Conservation (phyloP, 1,140 invertebrate genomes). For the Brevipalpus yothersi region DNA sequence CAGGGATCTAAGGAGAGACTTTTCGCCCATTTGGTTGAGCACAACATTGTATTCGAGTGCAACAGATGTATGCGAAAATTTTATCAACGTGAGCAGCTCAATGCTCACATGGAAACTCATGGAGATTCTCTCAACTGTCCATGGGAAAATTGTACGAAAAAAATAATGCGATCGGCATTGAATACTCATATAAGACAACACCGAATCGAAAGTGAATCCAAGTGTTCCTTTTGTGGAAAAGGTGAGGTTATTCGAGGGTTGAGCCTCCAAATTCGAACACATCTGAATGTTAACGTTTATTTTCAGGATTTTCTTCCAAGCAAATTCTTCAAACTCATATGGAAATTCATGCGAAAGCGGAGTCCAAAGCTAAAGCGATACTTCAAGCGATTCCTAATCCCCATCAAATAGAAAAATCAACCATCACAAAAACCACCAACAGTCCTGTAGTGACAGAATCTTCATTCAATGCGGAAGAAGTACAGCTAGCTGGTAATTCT, state of each 20-base stretch:
- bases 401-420: background rate
- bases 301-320: constrained; percentile 12
- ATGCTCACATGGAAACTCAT: constrained; percentile 16
- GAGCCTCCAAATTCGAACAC: background rate
- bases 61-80: constrained; percentile 15
- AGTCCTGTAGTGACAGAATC: background rate
- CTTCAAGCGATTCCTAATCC: background rate
- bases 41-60: constrained; percentile 16
- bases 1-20: constrained; percentile 4
- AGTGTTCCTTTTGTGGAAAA: constrained; percentile 14
- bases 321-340: constrained; percentile 12
- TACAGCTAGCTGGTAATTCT: background rate
- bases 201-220: constrained; percentile 14
- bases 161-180: constrained; percentile 14
- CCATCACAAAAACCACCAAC: background rate
- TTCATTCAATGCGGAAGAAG: background rate
- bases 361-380: constrained; percentile 2
- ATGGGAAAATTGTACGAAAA: constrained; percentile 14
- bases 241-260: constrained; percentile 4
- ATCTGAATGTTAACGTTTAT: background rate
- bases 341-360: constrained; percentile 10
- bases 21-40: constrained; percentile 13
- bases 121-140: constrained; percentile 13
- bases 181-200: constrained; percentile 15
- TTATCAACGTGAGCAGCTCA: constrained; percentile 15